Base-by-base conservation (phyloP, 2,888 invertebrate genomes). In the Lacanobia oleracea region DNA sequence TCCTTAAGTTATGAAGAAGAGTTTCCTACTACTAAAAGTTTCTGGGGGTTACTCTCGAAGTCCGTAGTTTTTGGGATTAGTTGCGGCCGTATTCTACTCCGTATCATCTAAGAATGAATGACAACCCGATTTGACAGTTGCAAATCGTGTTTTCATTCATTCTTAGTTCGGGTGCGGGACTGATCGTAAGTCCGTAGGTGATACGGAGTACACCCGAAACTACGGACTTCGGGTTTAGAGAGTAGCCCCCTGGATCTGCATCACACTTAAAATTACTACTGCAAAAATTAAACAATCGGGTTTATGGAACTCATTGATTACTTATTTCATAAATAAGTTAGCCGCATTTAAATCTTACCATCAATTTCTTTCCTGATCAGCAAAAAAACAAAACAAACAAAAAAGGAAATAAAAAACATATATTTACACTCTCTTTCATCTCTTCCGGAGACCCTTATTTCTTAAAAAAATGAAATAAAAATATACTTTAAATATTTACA, bases 401-500 rank as follows among this genome's bases (percentile, higher is more conserved):
- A 40, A 40, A n/a, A 14, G 10, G 14, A 56, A 56, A 56, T 33
- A 56, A 33, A 10, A n/a, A n/a, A 43, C 2, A 40, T 12, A 12
- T 48, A 50, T 56, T 56, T 56, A 56, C 56, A 56, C 56, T 56
- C 33, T 43, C n/a, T n/a, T 3, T 43, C 43, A 56, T 33, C 18
- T 33, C 56, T 4, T 56, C 10, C 10, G 18, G 8, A 27, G 9
- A 18, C 54, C 0, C 16, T 27, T 18, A 27, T 8, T n/a, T n/a
- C n/a, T n/a, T 27, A 54, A 27, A 53, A 54, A 54, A 53, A 16
- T 16, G 23, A 14, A 8, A 27, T 23, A n/a, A 67, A 66, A 59
- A 67, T 43, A 56, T 40, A 67, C 45, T 37, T 50, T 43, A 14
- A 33, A 63, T 82, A 87, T 87, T 89, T 89, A 88, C 79, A 85